A percentile compares a stretch with the other conserved stretches of the same genome.
Evolutionary conservation across 2,797 vertebrate genomes (phyloP).

Genomic region (Channa striata): DNA sequence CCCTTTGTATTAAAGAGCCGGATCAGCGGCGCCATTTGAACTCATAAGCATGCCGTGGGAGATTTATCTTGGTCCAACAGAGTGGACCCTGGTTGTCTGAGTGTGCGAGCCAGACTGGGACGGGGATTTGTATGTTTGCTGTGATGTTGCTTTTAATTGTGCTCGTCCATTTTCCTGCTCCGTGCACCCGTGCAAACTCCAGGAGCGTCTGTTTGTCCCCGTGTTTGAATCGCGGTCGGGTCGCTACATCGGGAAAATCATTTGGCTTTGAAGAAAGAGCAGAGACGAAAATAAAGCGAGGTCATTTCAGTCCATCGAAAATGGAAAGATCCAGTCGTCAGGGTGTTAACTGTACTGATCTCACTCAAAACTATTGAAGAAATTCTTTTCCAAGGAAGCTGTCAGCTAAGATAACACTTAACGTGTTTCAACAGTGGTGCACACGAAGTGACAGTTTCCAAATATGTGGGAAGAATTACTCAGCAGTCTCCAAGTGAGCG

Average conservation of each 20-base stretch:
- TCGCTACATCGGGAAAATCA: slow-evolving; percentile 64
- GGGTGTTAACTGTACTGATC: slow-evolving; percentile 41
- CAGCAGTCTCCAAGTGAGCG: slow-evolving; percentile 46
- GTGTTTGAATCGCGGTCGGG: slow-evolving; percentile 24
- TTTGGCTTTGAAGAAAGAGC: slow-evolving; percentile 50
- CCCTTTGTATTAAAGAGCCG: slow-evolving; percentile 75
- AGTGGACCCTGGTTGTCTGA: slow-evolving; percentile 60
- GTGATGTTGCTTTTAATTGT: background rate
- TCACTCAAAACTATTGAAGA: slow-evolving; percentile 44
- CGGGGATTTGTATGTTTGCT: slow-evolving; percentile 37
- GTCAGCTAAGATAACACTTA: slow-evolving; percentile 61
- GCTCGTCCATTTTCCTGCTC: too few species aligned
- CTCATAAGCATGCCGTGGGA: slow-evolving; percentile 66
- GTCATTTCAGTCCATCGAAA: slow-evolving; percentile 36
- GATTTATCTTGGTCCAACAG: slow-evolving; percentile 70
- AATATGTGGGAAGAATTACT: slow-evolving; percentile 51
- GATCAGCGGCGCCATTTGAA: slow-evolving; percentile 74
- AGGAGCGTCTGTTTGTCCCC: slow-evolving; percentile 28
- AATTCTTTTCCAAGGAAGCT: slow-evolving; percentile 62
- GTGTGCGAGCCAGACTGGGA: slow-evolving; percentile 20
- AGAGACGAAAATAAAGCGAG: slow-evolving; percentile 40
- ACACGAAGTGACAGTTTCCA: slow-evolving; percentile 43
- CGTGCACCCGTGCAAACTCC: slow-evolving; percentile 30
- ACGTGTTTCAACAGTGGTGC: slow-evolving; percentile 59
- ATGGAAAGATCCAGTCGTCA: slow-evolving; percentile 45